Base-by-base conservation (phyloP, 2,113 vertebrate species). In the Sander vitreus region DNA sequence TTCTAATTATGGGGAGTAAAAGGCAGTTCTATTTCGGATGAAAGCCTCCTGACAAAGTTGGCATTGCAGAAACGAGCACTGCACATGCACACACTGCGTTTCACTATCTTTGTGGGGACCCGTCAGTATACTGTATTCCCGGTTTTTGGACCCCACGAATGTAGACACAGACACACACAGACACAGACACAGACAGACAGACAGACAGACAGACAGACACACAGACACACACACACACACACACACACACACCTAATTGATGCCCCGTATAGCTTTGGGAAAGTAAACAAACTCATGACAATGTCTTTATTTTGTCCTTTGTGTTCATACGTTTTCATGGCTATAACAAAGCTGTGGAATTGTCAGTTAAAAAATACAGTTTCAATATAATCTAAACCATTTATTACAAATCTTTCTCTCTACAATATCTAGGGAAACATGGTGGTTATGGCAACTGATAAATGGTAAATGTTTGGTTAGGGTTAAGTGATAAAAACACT, bases 241-340 rank as follows among this genome's bases (percentile, higher is more conserved):
- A 85, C 43, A 68, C 59, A 54, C 81, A 68, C 71, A 25, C 25
- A 25, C 25, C 25, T 88, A 90, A 91, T 85, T 92, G 87, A 90
- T 79, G 85, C 85, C 85, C 85, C 79, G 68, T 50, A 55, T 27
- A 27, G 78, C 82, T 81, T 84, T 9, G n/a, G 73, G 57, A 72
- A 73, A 79, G 83, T 77, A 84, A 87, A 90, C 76, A 84, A 21
- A 69, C 63, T 47, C 45, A 6, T 64, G 73, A 80, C 85, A 90
- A 83, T 75, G 67, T 85, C 81, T 89, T 68, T 71, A 25, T 89
- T 84, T 84, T 55, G 1, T 78, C 27, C 45, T 68, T 33, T 63
- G 60, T 54, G 68, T 33, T 74, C 45, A 36, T 23, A 30, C 12
- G 39, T 67, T 70, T 50, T 43, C 33, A 68, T 23, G 53, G 53